Evolutionary conservation across 2,113 vertebrate species (phyloP).

Genomic region (Oncorhynchus clarkii): DNA sequence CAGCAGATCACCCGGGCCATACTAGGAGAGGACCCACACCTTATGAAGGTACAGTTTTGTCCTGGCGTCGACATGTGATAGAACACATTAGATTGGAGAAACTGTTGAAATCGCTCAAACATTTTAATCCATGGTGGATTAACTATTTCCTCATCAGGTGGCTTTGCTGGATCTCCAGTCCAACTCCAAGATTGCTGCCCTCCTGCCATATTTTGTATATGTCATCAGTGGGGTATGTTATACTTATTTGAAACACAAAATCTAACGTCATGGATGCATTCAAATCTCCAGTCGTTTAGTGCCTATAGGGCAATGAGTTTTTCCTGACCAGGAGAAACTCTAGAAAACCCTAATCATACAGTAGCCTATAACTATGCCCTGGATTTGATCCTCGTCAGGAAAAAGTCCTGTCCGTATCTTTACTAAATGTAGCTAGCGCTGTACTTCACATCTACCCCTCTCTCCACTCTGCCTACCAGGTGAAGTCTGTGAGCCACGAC

Average conservation of each 20-base stretch:
- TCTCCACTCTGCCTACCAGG: constrained; percentile 61
- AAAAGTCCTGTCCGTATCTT: too few species aligned
- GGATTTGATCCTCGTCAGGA: too few species aligned
- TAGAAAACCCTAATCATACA: too few species aligned
- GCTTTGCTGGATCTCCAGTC: constrained; percentile 90
- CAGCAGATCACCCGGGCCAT: constrained; percentile 89
- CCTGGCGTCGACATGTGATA: background rate
- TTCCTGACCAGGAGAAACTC: too few species aligned
- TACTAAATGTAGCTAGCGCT: background rate
- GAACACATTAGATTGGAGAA: background rate
- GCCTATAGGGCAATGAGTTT: too few species aligned
- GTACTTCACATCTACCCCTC: too few species aligned
- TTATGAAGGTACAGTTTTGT: constrained; percentile 83
- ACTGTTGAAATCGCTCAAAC: background rate
- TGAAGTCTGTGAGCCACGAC: constrained; percentile 91
- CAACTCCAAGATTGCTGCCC: constrained; percentile 89
- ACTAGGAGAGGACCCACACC: constrained; percentile 86
- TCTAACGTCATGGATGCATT: background rate
- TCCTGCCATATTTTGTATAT: constrained; percentile 91
- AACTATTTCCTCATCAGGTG: constrained; percentile 63
- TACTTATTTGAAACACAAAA: background rate
- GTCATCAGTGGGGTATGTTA: constrained; percentile 87
- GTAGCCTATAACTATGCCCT: too few species aligned
- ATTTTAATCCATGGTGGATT: fast-evolving
- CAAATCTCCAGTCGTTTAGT: background rate